Base-by-base conservation (phyloP, 2,797 vertebrate genomes). In the Orestias chungarensis region DNA sequence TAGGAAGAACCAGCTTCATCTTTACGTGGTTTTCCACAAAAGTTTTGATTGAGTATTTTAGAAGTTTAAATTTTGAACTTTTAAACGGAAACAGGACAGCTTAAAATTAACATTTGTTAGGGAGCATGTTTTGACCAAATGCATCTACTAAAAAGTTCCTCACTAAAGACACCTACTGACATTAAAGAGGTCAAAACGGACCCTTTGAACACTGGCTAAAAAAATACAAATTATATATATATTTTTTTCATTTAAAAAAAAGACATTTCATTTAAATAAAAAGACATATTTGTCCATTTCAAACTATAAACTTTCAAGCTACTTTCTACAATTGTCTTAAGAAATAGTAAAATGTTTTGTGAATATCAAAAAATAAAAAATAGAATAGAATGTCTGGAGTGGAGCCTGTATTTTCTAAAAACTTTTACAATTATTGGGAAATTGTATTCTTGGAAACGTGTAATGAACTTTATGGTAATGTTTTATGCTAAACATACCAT, bases 401-500 rank as follows among this genome's bases (percentile, higher is more conserved):
- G 20, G 49, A 88, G 83, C 79, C 62, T 66, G 82, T 86, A 87
- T 69, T 47, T 75, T 40, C 10, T 82, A 33, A 42, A 40, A 64
- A 76, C 73, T 84, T 3, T 72, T 78, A 49, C 61, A 82, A 71
- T 55, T 64, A 0, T 1, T 17, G 8, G 44, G 49, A 86, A 84
- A 80, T 1, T 2, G 5, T 78, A 66, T 89, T 77, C 84, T 49
- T 62, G 23, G 76, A 91, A 92, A 65, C 25, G 68, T 44, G 67
- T 72, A 79, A 82, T 90, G 82, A 91, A 89, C 86, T 87, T 87
- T 81, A 59, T 25, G 33, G 57, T 18, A 43, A 72, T 90, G 90
- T 91, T 93, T 84, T 86, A 87, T 71, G 71, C 84, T 82, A 81
- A 92, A 92, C 90, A 92, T 8, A 0, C 4, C 67, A 72, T 89